Percentiles rank a stretch among this genome's conserved stretches.
These are phyloP conservation scores for Balaeniceps rex DNA, from an alignment of 2,113 vertebrate species.

Conservation along the genomic window DNA sequence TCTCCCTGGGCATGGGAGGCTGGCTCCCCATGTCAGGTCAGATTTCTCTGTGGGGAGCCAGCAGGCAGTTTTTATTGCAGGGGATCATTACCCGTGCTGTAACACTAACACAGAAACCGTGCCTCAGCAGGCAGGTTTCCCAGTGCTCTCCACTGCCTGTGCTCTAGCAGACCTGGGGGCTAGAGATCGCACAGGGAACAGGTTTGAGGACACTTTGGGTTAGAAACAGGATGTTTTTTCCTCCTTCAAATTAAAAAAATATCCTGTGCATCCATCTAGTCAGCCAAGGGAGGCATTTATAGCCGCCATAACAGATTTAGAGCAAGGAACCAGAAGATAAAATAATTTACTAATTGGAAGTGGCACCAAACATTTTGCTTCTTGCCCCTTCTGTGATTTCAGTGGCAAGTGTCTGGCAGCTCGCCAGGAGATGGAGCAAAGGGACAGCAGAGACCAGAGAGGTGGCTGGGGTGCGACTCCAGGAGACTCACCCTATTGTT, in stretches of 20 bases:
- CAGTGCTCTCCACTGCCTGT: neutral
- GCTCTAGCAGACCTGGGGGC: neutral
- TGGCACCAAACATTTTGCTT: constrained; percentile 72
- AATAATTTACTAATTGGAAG: constrained; percentile 72
- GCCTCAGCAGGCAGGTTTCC: neutral
- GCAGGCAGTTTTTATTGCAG: neutral
- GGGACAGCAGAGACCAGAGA: neutral
- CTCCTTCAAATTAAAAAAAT: constrained; percentile 52
- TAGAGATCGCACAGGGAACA: neutral
- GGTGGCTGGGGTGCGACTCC: neutral
- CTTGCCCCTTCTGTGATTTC: constrained; percentile 64
- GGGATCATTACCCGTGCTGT: neutral
- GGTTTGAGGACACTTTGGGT: neutral
- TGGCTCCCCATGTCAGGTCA: neutral
- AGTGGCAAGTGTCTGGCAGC: constrained; percentile 44
- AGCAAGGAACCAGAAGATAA: constrained; percentile 53
- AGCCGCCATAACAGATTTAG: constrained; percentile 27
- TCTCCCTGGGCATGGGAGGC: rapidly evolving
- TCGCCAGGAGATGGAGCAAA: neutral
- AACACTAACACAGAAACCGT: neutral
- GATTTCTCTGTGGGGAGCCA: neutral
- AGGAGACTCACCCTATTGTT: neutral
- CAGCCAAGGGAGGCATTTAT: constrained; percentile 10
- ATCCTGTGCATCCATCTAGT: constrained; percentile 53
- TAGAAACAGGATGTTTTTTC: neutral